phyloP scores from a whole-genome alignment of 2,113 vertebrate species.

The Hepsetus odoe region DNA sequence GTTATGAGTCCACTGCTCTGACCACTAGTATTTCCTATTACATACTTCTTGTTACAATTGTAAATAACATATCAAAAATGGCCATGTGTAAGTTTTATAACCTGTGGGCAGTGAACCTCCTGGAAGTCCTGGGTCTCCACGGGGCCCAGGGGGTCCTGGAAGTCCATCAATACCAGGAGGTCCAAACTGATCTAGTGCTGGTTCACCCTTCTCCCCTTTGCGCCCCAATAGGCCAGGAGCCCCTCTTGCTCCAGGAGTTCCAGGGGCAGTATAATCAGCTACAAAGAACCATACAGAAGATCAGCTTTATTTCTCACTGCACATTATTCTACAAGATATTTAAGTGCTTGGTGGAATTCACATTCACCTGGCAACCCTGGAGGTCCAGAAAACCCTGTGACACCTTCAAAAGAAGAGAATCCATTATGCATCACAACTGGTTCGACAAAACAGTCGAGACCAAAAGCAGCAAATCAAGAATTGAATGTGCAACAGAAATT shows the following conservation, averaged over 20 bases:
- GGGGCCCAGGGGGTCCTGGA: constrained; percentile 59
- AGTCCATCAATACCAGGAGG: constrained; percentile 28
- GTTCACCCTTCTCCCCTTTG: constrained; percentile 27
- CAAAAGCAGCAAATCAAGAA: no score
- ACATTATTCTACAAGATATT: no score
- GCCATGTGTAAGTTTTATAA: neutral
- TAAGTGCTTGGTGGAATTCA: no score
- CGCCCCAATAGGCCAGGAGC: neutral
- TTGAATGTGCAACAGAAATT: no score
- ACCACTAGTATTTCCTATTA: no score
- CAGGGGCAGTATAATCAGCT: neutral
- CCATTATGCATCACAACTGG: no score
- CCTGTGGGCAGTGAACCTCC: neutral
- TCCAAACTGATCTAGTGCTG: neutral
- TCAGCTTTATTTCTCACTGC: no score
- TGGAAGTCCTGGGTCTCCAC: constrained; percentile 62
- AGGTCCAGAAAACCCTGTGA: constrained; percentile 22
- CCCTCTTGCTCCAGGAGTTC: constrained; percentile 3
- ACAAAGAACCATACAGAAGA: neutral
- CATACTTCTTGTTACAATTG: no score
- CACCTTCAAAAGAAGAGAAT: constrained; percentile 5
- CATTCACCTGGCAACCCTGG: constrained; percentile 14
- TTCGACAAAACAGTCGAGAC: no score
- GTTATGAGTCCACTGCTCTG: no score
- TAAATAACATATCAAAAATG: no score